A percentile compares a stretch with the other conserved stretches of the same genome.
Evolutionary conservation across 2,888 invertebrate species (phyloP).

Genomic region (Pandemis heparana): DNA sequence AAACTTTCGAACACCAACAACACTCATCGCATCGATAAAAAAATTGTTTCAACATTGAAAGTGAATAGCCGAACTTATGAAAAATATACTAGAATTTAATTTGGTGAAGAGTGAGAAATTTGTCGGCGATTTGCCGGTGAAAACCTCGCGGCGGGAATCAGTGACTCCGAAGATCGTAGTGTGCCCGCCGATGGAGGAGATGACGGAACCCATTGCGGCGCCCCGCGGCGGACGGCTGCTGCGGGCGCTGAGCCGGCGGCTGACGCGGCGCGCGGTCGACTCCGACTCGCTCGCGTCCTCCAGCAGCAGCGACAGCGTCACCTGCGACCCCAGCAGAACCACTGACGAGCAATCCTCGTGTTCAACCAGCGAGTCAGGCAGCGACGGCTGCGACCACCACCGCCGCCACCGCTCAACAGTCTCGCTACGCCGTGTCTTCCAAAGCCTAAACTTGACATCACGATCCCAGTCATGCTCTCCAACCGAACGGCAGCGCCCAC

Average conservation of each 20-base stretch:
- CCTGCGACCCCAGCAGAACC: constrained; percentile 67
- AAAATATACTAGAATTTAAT: constrained; percentile 71
- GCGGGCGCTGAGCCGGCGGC: constrained; percentile 87
- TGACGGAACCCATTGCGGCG: constrained; percentile 84
- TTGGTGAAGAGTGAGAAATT: constrained; percentile 71
- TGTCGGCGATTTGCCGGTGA: constrained; percentile 65
- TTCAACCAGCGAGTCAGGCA: constrained; percentile 87
- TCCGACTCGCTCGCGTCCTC: constrained; percentile 76
- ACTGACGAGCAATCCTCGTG: constrained; percentile 78
- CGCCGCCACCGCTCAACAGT: constrained; percentile 85
- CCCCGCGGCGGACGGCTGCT: constrained; percentile 87
- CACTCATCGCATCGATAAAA: constrained; percentile 46
- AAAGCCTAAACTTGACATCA: constrained; percentile 87
- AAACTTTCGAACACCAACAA: constrained; percentile 68
- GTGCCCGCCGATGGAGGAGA: constrained; percentile 80
- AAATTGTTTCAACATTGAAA: constrained; percentile 50
- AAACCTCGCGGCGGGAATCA: constrained; percentile 65
- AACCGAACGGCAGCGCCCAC: constrained; percentile 71
- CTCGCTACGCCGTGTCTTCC: constrained; percentile 90
- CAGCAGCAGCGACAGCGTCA: constrained; percentile 79
- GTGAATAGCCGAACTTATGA: constrained; percentile 69
- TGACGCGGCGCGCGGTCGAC: constrained; percentile 83
- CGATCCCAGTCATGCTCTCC: constrained; percentile 88
- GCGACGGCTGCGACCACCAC: constrained; percentile 85
- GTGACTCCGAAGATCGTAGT: constrained; percentile 79